Conservation (phyloP, 2,797 vertebrate genomes). For the Rhabdophis nuchalis region DNA sequence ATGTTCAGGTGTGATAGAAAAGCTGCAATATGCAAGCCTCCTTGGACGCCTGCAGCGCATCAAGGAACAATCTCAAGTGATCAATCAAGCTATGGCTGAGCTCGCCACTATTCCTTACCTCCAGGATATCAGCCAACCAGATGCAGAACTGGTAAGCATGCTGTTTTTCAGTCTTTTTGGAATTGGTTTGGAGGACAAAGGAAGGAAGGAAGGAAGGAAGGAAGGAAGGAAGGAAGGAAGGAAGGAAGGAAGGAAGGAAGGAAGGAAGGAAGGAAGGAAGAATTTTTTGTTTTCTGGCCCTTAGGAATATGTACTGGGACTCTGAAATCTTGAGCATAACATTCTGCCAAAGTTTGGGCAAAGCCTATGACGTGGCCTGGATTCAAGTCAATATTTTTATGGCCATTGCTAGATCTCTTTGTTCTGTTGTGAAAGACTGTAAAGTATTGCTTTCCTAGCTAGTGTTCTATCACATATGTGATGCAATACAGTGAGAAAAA, state of each 20-base stretch:
- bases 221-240: too few species aligned
- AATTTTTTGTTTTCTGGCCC: conserved; percentile 22
- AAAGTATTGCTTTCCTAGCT: neutral
- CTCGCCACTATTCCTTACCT: conserved; percentile 73
- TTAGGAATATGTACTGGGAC: conserved; percentile 26
- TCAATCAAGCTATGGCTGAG: conserved; percentile 75
- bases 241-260: too few species aligned
- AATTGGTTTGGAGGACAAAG: conserved; percentile 46
- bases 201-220: conserved; percentile 21
- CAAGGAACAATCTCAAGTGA: conserved; percentile 66
- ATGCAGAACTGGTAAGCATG: conserved; percentile 65
- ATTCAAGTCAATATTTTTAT: neutral
- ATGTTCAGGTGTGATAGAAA: conserved; percentile 71
- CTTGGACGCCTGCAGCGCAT: conserved; percentile 65
- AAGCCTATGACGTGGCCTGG: neutral
- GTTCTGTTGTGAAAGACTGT: neutral
- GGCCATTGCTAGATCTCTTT: neutral
- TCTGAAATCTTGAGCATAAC: conserved; percentile 43
- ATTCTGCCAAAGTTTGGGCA: conserved; percentile 52
- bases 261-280: conserved; percentile 14
- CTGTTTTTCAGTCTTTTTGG: conserved; percentile 44
- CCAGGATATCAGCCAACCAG: conserved; percentile 69
- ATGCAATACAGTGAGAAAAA: neutral
- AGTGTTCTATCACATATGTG: neutral
- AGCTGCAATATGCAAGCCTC: conserved; percentile 70